phyloP scores from a whole-genome alignment of 2,888 invertebrate species.

The Octodonta nipae region DNA sequence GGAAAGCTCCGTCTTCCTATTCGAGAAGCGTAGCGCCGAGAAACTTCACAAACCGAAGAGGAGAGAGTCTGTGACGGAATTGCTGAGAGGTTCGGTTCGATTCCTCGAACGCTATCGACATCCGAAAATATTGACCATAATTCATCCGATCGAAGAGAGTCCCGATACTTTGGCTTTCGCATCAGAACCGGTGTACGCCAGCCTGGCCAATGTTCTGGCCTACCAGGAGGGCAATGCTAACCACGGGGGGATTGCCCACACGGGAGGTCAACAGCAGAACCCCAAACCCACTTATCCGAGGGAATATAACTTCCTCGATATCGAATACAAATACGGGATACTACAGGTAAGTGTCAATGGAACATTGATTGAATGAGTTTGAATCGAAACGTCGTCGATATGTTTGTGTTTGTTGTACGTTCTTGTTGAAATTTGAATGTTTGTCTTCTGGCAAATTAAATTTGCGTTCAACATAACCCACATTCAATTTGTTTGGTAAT shows the following conservation, averaged over 20 bases:
- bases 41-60: constrained; percentile 84
- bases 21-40: constrained; percentile 84
- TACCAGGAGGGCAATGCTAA: constrained; percentile 52
- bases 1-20: constrained; percentile 88
- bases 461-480: no score
- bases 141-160: constrained; percentile 68
- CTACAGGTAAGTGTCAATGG: constrained; percentile 61
- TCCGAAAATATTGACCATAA: constrained; percentile 60
- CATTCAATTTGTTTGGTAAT: no score
- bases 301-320: constrained; percentile 78
- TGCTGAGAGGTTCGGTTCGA: constrained; percentile 64
- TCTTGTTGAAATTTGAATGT: no score
- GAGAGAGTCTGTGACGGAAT: constrained; percentile 83
- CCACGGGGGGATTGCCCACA: constrained; percentile 32
- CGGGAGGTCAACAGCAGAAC: constrained; percentile 34
- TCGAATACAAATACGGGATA: constrained; percentile 86
- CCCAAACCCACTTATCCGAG: constrained; percentile 52
- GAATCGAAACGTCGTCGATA: no score
- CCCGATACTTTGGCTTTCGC: constrained; percentile 84
- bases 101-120: constrained; percentile 73
- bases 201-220: constrained; percentile 78
- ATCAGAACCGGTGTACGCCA: constrained; percentile 80
- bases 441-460: no score
- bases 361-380: no score
- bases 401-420: no score